These are phyloP conservation scores for Sternotherus odoratus DNA, from an alignment of 2,797 vertebrate species.

Conservation along the genomic window DNA sequence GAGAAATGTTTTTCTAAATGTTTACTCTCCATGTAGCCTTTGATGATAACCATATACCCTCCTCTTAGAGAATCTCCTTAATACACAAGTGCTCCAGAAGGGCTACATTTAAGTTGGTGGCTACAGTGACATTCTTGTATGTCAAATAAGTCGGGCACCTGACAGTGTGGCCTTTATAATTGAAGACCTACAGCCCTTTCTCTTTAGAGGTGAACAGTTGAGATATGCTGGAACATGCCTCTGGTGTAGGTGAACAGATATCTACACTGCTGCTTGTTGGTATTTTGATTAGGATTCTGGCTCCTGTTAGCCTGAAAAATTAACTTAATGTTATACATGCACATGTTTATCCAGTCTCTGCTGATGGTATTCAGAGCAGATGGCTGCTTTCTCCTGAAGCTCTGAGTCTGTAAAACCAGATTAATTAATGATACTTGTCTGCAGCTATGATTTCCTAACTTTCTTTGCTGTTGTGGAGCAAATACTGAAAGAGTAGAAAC, in stretches of 20 bases:
- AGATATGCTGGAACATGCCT: not conserved
- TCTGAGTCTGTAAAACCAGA: not conserved
- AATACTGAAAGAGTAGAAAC: not conserved
- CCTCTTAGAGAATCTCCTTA: not conserved
- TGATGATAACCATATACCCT: rapidly evolving
- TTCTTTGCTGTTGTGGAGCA: not conserved
- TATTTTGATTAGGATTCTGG: not conserved
- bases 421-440: not conserved
- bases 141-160: not conserved
- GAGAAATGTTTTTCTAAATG: not conserved
- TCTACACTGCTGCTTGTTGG: not conserved
- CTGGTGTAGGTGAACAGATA: not conserved
- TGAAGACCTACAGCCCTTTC: not conserved
- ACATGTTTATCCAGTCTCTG: not conserved
- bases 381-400: not conserved
- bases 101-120: not conserved
- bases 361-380: not conserved
- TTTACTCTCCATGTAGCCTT: not conserved
- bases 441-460: not conserved
- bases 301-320: not conserved
- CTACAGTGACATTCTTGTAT: not conserved
- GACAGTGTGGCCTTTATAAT: not conserved
- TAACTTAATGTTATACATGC: rapidly evolving
- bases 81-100: not conserved
- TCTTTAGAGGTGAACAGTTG: not conserved